Evolutionary conservation across 2,113 vertebrate species (phyloP).

Genomic region (Hemiprocne comata): DNA sequence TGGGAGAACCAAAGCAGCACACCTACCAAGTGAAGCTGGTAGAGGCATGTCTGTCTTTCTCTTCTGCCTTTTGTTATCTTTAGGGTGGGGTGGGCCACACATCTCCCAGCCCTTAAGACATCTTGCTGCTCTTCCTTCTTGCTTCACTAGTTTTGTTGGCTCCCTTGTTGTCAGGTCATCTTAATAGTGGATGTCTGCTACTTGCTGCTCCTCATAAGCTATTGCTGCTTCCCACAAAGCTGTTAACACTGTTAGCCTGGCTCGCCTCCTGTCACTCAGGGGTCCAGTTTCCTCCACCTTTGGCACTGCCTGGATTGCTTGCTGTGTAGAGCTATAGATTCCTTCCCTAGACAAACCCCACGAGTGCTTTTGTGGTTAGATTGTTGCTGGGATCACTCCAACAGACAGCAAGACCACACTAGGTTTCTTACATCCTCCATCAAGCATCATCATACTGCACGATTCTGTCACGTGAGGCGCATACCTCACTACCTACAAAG

Average conservation of each 20-base stretch:
- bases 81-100: neutral
- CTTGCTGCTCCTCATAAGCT: neutral
- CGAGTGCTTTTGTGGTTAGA: constrained; percentile 38
- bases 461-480: neutral
- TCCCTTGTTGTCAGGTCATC: neutral
- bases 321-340: neutral
- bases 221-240: neutral
- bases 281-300: neutral
- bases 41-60: neutral
- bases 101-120: neutral
- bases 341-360: constrained; percentile 9
- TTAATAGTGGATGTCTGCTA: neutral
- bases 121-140: neutral
- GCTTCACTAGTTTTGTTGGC: neutral
- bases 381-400: constrained; percentile 1
- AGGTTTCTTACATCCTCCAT: neutral
- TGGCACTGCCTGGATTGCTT: neutral
- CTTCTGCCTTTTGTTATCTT: neutral
- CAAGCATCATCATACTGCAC: neutral
- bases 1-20: neutral
- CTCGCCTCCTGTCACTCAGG: neutral
- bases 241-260: neutral
- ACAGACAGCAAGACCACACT: neutral
- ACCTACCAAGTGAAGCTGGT: neutral
- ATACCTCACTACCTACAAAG: neutral